Evolutionary conservation across 2,113 vertebrate genomes (phyloP).

Genomic region (Varanus salvator): DNA sequence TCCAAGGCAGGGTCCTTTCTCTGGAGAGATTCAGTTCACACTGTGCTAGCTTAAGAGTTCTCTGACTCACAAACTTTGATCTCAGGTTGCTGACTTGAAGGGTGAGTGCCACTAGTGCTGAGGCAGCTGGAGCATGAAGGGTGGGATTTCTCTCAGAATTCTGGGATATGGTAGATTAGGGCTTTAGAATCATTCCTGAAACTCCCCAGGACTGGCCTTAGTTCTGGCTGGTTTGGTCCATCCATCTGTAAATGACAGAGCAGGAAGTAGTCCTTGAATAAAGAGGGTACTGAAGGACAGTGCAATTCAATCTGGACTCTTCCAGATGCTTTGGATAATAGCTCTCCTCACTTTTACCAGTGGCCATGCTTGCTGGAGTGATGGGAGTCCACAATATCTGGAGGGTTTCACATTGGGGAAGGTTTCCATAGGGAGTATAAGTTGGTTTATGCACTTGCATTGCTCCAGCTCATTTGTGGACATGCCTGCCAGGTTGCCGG

Average conservation of each 20-base stretch:
- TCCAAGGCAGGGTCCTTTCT: background rate
- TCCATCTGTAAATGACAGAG: background rate
- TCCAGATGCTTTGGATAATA: background rate
- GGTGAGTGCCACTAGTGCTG: background rate
- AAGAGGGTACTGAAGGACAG: background rate
- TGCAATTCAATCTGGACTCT: background rate
- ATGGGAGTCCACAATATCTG: too few species aligned
- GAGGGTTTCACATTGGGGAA: too few species aligned
- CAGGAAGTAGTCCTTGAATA: background rate
- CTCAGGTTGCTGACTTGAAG: background rate
- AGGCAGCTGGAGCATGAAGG: constrained; percentile 7
- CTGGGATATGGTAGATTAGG: accelerated
- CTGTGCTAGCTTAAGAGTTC: background rate
- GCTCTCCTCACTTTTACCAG: too few species aligned
- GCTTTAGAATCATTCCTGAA: background rate
- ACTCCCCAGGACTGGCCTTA: background rate
- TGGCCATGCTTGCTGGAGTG: too few species aligned
- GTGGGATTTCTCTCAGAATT: background rate
- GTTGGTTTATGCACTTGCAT: background rate
- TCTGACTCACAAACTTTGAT: background rate
- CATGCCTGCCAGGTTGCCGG: too few species aligned
- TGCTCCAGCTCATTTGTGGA: background rate
- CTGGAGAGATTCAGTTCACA: background rate
- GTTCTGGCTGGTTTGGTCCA: background rate
- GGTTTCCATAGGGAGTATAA: background rate